Conservation (phyloP, 1,140 invertebrate genomes). For the Kradibia gibbosae region DNA sequence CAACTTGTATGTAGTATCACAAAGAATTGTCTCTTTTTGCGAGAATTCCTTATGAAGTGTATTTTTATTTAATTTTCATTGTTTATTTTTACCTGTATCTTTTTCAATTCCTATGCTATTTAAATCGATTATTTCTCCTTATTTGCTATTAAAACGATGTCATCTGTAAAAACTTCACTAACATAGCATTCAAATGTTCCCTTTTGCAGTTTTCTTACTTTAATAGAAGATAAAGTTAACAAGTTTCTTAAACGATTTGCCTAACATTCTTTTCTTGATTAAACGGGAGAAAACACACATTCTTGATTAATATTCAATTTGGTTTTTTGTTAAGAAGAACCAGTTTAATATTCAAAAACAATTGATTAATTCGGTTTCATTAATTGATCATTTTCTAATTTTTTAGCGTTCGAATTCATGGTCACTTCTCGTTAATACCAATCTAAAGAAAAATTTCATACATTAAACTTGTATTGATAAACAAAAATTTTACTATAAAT, state of each 20-base stretch:
- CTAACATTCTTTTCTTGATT: not conserved
- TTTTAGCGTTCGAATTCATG: not conserved
- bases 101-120: too few relatives aligned
- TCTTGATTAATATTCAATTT: not conserved
- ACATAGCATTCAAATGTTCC: too few relatives aligned
- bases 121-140: too few relatives aligned
- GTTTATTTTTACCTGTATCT: too few relatives aligned
- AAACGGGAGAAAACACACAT: not conserved
- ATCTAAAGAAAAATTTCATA: not conserved
- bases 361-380: not conserved
- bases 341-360: not conserved
- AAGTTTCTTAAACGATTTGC: not conserved
- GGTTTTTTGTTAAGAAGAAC: too few relatives aligned
- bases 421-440: not conserved
- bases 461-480: not conserved
- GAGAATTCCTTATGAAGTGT: too few relatives aligned
- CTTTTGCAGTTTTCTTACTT: too few relatives aligned
- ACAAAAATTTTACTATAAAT: not conserved
- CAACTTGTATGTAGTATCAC: too few relatives aligned
- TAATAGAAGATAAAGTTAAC: not conserved
- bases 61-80: too few relatives aligned
- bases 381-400: not conserved
- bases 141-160: too few relatives aligned
- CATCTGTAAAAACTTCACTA: too few relatives aligned
- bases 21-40: too few relatives aligned